phyloP scores from a whole-genome alignment of 2,113 vertebrate genomes.

The Malurus cyaneus region DNA sequence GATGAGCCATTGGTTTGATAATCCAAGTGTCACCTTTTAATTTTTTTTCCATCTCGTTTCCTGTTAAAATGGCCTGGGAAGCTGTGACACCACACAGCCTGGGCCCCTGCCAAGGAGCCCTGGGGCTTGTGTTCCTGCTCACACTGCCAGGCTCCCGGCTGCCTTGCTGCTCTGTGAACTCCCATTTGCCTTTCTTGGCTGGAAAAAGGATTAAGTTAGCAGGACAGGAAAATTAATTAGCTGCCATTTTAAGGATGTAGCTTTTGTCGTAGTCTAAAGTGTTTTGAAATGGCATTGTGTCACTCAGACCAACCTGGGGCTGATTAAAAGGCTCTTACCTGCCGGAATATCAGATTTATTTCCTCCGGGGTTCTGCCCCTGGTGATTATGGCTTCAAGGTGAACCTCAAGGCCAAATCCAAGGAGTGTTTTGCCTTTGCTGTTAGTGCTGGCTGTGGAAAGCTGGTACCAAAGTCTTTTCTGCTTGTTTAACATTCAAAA shows the following conservation, averaged over 20 bases:
- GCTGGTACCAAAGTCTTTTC: not conserved
- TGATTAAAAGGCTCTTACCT: not conserved
- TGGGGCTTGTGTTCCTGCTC: slow-evolving; percentile 2
- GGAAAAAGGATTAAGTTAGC: slow-evolving; percentile 42
- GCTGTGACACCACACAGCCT: not conserved
- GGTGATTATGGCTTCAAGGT: slow-evolving; percentile 3
- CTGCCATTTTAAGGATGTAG: slow-evolving; percentile 46
- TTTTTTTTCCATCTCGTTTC: not conserved
- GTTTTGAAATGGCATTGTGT: slow-evolving; percentile 6
- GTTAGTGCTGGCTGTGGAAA: not conserved
- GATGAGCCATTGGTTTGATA: not conserved
- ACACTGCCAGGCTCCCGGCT: not conserved
- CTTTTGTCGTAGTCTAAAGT: not conserved
- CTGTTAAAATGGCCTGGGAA: not conserved
- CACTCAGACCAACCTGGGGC: not conserved
- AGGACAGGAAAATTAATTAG: slow-evolving; percentile 49
- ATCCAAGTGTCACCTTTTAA: not conserved
- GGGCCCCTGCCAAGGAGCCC: not conserved
- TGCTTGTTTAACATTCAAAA: not conserved
- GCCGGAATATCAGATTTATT: not conserved
- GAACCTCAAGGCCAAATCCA: slow-evolving; percentile 16
- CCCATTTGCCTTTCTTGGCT: slow-evolving; percentile 49
- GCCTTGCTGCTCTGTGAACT: not conserved
- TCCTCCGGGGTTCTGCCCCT: not conserved
- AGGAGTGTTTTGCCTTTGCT: not conserved